Evolutionary conservation across 92 coral and sea anemone species (phyloP).

Genomic region (Siderastrea siderea): DNA sequence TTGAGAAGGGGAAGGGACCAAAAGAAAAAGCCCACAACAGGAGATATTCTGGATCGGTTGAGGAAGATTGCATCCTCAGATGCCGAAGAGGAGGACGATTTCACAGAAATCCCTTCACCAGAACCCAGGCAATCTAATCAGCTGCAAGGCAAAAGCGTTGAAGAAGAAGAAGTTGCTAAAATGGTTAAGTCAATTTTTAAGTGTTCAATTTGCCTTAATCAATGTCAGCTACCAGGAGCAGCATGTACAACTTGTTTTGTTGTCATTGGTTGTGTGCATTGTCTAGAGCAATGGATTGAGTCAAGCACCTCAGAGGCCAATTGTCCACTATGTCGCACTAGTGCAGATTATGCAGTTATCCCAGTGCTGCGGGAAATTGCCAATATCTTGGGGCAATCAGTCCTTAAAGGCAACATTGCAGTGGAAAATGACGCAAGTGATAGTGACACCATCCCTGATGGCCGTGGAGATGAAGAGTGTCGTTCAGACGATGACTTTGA

Average conservation of each 20-base stretch:
- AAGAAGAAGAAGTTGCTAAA: not conserved
- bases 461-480: not conserved
- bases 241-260: constrained; percentile 53
- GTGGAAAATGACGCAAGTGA: not conserved
- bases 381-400: constrained; percentile 40
- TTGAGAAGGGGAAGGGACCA: too few species aligned
- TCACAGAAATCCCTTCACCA: too few species aligned
- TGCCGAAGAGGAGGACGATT: too few species aligned
- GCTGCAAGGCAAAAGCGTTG: not conserved
- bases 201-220: too few species aligned
- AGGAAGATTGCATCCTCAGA: too few species aligned
- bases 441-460: constrained; percentile 16
- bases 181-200: too few species aligned
- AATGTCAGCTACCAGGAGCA: constrained; percentile 54
- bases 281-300: constrained; percentile 64
- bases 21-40: too few species aligned
- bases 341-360: constrained; percentile 28
- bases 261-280: constrained; percentile 65
- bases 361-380: constrained; percentile 57
- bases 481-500: too few species aligned
- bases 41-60: too few species aligned
- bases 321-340: constrained; percentile 65
- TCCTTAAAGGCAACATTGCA: constrained; percentile 3
- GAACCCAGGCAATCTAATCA: not conserved
- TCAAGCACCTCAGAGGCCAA: constrained; percentile 13